Evolutionary conservation across 2,888 invertebrate species (phyloP).

Genomic region (Pseudanteris insignis): DNA sequence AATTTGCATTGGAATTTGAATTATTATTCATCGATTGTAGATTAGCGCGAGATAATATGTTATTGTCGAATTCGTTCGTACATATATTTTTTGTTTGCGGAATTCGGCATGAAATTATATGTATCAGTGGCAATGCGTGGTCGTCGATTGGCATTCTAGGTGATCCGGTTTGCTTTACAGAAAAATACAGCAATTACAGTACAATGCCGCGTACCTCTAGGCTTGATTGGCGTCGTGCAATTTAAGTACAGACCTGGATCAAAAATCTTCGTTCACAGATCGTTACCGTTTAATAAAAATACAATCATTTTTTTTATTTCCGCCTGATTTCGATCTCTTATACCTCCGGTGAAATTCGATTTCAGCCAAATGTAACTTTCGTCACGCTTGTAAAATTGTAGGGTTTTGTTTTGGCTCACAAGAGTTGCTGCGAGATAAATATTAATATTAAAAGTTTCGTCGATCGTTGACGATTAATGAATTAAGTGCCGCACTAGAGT

Average conservation of each 20-base stretch:
- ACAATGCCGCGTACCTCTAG: slow-evolving; percentile 55
- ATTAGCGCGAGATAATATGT: background rate
- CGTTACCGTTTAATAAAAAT: slow-evolving; percentile 38
- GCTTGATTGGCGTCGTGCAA: slow-evolving; percentile 50
- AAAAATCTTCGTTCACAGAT: slow-evolving; percentile 42
- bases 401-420: too few species aligned
- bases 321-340: slow-evolving; percentile 9
- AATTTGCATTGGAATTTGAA: background rate
- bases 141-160: slow-evolving; percentile 31
- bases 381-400: too few species aligned
- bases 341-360: background rate
- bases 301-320: slow-evolving; percentile 7
- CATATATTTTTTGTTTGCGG: slow-evolving; percentile 4
- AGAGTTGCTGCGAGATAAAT: too few species aligned
- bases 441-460: too few species aligned
- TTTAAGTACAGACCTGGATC: slow-evolving; percentile 52
- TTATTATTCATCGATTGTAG: slow-evolving; percentile 6
- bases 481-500: too few species aligned
- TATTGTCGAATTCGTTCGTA: slow-evolving; percentile 3
- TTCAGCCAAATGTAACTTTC: background rate
- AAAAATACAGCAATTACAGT: slow-evolving; percentile 56
- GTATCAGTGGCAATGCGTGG: slow-evolving; percentile 23
- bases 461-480: too few species aligned
- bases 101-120: slow-evolving; percentile 15
- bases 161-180: slow-evolving; percentile 57